A percentile compares a stretch with the other conserved stretches of the same genome.
Evolutionary conservation across 2,113 vertebrate species (phyloP).

Genomic region (Pyxicephalus adspersus): DNA sequence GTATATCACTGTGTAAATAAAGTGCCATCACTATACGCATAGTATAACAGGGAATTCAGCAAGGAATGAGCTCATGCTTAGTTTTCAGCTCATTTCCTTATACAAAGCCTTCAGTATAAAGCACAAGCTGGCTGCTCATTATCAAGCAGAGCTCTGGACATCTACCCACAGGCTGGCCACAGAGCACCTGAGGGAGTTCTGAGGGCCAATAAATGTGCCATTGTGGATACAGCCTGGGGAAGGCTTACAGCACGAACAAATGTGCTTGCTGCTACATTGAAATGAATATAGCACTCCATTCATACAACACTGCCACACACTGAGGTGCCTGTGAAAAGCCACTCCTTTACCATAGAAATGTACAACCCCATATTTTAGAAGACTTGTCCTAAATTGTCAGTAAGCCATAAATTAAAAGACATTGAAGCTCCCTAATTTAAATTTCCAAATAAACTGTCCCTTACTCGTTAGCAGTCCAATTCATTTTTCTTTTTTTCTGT

Average conservation of each 20-base stretch:
- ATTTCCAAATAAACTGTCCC: no score
- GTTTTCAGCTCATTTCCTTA: background rate
- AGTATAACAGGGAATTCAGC: background rate
- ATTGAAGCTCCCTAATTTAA: no score
- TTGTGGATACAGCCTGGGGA: slow-evolving; percentile 15
- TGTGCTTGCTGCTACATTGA: background rate
- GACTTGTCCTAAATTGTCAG: no score
- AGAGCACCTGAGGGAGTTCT: slow-evolving; percentile 19
- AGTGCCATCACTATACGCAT: background rate
- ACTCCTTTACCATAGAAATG: background rate
- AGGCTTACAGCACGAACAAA: background rate
- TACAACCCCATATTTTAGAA: no score
- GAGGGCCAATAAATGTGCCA: slow-evolving; percentile 33
- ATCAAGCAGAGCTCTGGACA: background rate
- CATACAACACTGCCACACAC: slow-evolving; percentile 7
- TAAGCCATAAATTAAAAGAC: no score
- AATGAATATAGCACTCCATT: background rate
- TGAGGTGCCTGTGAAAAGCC: background rate
- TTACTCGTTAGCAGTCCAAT: no score
- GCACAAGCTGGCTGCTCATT: slow-evolving; percentile 20
- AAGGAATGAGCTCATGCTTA: background rate
- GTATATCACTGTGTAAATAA: slow-evolving; percentile 8
- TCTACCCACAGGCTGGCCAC: background rate
- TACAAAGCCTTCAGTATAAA: slow-evolving; percentile 34
- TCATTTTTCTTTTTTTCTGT: no score